Conservation (phyloP, 2,797 vertebrate species). For the Sitta carolinensis region DNA sequence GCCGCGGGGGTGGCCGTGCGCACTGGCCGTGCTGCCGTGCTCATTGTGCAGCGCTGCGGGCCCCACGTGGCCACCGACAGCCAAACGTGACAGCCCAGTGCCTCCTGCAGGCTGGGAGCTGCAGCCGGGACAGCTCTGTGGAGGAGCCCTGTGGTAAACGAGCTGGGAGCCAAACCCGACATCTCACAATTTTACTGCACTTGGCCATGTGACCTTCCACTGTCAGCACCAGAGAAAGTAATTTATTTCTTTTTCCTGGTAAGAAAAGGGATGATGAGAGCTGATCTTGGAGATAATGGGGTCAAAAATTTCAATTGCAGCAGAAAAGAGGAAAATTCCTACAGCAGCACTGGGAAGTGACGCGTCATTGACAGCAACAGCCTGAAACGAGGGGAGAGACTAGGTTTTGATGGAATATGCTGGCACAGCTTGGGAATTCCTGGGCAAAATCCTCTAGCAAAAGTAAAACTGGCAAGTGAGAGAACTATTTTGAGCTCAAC, state of each 20-base stretch:
- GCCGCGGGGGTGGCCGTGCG: background rate
- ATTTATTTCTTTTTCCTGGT: background rate
- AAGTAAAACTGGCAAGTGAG: background rate
- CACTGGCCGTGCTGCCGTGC: background rate
- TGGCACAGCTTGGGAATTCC: background rate
- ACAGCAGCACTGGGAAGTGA: background rate
- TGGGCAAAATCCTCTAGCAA: background rate
- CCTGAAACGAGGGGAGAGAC: background rate
- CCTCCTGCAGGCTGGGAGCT: background rate
- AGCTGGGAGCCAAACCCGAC: background rate
- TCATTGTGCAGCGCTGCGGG: fast-evolving
- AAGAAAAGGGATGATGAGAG: background rate
- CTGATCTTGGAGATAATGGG: background rate
- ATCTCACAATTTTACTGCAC: background rate
- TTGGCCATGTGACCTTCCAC: background rate
- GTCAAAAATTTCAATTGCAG: background rate
- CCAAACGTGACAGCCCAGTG: fast-evolving
- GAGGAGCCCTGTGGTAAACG: background rate
- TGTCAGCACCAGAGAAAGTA: background rate
- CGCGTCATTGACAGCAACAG: fast-evolving
- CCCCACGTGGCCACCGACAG: background rate
- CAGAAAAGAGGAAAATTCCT: background rate
- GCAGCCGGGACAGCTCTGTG: background rate
- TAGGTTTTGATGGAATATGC: background rate
- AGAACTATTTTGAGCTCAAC: background rate